Percentiles rank a stretch among this genome's conserved stretches.
Conservation (phyloP, 2,888 invertebrate genomes). For the Nowickia ferox region DNA sequence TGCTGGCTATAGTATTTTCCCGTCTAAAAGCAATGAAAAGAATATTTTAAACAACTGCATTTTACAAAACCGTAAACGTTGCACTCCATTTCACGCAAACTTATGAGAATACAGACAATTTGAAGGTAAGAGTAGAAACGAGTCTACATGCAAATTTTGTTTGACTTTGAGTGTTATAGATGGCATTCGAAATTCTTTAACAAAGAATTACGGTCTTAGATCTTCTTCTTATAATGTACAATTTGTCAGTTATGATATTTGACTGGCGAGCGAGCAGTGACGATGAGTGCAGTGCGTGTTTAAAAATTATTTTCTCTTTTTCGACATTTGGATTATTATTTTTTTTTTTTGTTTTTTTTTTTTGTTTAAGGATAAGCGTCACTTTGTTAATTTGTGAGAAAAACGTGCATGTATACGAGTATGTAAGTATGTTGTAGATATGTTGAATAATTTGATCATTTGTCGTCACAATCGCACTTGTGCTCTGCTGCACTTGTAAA, state of each 20-base stretch:
- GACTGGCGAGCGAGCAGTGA: constrained; percentile 52
- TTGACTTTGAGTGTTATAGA: constrained; percentile 64
- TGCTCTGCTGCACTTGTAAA: background rate
- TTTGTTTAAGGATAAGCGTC: constrained; percentile 74
- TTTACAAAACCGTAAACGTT: constrained; percentile 35
- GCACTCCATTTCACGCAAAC: constrained; percentile 37
- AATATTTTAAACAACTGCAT: constrained; percentile 9
- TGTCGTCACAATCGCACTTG: constrained; percentile 56
- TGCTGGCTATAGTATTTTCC: too few species aligned
- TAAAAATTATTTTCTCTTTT: constrained; percentile 48
- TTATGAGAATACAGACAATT: constrained; percentile 21
- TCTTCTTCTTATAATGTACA: constrained; percentile 59
- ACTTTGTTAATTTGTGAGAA: constrained; percentile 82
- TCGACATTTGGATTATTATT: constrained; percentile 13
- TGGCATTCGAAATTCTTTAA: constrained; percentile 65
- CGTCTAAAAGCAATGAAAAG: background rate
- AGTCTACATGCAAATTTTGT: constrained; percentile 41
- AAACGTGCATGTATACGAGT: background rate
- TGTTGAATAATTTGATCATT: constrained; percentile 62
- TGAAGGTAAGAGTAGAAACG: background rate
- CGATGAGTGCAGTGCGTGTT: constrained; percentile 71
- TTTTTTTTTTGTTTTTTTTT: constrained; percentile 47
- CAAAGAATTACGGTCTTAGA: constrained; percentile 60
- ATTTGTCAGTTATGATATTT: constrained; percentile 69
- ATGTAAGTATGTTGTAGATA: constrained; percentile 35